Evolutionary conservation across 2,113 vertebrate species (phyloP), one percentile per base, ranked within the genome.

Genomic region (Pelodiscus sinensis): DNA sequence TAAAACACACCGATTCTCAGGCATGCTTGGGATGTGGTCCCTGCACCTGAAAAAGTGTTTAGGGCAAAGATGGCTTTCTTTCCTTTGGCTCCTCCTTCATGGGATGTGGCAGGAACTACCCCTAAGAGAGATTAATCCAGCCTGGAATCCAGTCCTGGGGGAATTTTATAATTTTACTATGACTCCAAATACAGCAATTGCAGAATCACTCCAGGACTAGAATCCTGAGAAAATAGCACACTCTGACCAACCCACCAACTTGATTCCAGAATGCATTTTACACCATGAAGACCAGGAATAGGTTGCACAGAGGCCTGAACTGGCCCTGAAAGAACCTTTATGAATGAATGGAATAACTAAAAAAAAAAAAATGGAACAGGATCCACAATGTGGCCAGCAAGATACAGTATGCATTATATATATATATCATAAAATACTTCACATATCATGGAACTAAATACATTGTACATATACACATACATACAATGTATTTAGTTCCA

Each of bases 221-320:
- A 81, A 3, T 81, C 44, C 35, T 5, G 0, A 0, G 84, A 18
- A 22, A 38, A 71, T 3, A 22, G 5, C 29, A 3, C 22, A 68
- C 79, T 65, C 21, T 38, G 25, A 4, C 12, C 60, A 2, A 0
- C 80, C 6, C 82, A 16, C 4, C 54, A 65, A 8, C 16, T 11
- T 57, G 56, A 35, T 62, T 92, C 25, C 55, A n/a, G 31, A 87
- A 44, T 5, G 38, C 50, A 3, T 2, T 22, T 38, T 29, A n/a
- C 16, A 35, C 10, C 8, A 82, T 79, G 38, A 78, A 31, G 11
- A 75, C 18, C 14, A 82, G 38, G 2, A 51, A 2, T 31, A 44
- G 16, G 65, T 68, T 68, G 14, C 31, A 68, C 31, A 68, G 31
- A 68, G 16, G 81, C 89, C 29, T 88, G 82, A n/a, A 68, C 0